Conservation (phyloP, 1,140 invertebrate species). For the Hycleus phaleratus region DNA sequence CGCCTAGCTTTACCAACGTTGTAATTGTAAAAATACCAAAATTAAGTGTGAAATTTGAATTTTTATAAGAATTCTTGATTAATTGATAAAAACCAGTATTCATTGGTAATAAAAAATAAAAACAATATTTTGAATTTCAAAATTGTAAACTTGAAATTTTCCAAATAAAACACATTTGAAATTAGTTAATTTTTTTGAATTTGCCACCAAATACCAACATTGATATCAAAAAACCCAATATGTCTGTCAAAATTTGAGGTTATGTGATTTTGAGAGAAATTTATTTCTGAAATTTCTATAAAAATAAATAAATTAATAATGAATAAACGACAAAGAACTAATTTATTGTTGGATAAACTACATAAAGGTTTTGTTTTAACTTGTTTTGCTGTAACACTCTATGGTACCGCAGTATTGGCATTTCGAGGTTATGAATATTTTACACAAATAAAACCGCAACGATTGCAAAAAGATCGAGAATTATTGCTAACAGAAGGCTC, state of each 20-base stretch:
- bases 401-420: constrained; percentile 41
- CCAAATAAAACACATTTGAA: too few species aligned
- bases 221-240: too few species aligned
- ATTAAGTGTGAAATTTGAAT: too few species aligned
- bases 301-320: constrained; percentile 23
- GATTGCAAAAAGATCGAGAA: constrained; percentile 40
- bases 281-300: background rate
- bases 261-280: background rate
- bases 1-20: too few species aligned
- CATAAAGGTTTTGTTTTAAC: constrained; percentile 45
- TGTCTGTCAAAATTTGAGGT: background rate
- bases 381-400: constrained; percentile 45
- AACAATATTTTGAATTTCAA: too few species aligned
- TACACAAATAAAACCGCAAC: constrained; percentile 42
- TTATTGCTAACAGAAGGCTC: constrained; percentile 46
- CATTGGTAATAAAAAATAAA: too few species aligned
- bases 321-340: constrained; percentile 43
- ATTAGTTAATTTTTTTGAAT: too few species aligned
- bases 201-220: too few species aligned
- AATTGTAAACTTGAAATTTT: too few species aligned
- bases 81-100: too few species aligned
- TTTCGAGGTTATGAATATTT: constrained; percentile 45
- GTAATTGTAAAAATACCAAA: too few species aligned
- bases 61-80: too few species aligned
- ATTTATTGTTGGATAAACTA: constrained; percentile 42